Evolutionary conservation across 2,113 vertebrate species (phyloP).

Genomic region (Oreocharis arfaki): DNA sequence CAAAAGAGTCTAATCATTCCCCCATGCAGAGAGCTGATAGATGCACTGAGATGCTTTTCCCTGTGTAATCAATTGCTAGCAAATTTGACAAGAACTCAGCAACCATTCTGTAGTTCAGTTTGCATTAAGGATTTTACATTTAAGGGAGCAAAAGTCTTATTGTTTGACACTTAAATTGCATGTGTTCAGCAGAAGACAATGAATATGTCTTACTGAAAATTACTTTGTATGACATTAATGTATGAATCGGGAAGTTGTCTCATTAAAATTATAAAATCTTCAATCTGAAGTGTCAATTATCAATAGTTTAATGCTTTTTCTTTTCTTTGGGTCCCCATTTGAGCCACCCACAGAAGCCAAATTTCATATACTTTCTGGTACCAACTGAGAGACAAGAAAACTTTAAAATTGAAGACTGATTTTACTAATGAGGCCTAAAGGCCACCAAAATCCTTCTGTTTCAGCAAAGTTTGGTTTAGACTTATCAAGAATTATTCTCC

Average conservation of each 20-base stretch:
- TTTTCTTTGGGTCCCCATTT: neutral
- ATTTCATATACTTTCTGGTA: neutral
- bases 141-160: neutral
- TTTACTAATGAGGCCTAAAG: neutral
- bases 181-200: neutral
- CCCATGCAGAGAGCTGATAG: conserved; percentile 13
- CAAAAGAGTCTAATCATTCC: conserved; percentile 42
- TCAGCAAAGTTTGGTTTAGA: neutral
- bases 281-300: neutral
- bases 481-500: neutral
- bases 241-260: neutral
- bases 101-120: neutral
- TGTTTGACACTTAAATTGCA: neutral
- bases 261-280: neutral
- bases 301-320: neutral
- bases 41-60: neutral
- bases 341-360: neutral
- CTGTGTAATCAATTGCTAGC: neutral
- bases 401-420: neutral
- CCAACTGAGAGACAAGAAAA: neutral
- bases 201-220: neutral
- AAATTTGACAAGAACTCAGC: neutral
- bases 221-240: neutral
- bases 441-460: neutral
- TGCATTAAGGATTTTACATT: neutral